phyloP scores from a whole-genome alignment of 2,113 vertebrate species.

The Toxotes jaculatrix region DNA sequence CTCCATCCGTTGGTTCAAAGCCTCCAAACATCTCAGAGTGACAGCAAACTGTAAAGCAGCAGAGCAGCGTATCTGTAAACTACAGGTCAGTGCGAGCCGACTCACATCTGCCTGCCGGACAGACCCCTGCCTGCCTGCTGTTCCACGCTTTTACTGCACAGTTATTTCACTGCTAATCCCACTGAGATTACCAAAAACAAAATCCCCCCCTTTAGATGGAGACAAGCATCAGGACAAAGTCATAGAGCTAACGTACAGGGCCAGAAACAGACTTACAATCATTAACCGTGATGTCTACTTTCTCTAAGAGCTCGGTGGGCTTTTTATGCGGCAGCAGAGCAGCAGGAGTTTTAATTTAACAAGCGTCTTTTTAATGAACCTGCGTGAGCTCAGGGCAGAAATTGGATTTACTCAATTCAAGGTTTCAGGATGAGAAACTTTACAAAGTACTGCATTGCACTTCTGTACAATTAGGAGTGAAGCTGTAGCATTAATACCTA shows the following conservation, averaged over 20 bases:
- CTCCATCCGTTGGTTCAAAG: conserved; percentile 33
- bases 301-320: conserved; percentile 24
- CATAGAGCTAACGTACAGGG: background rate
- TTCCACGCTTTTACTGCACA: conserved; percentile 22
- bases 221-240: background rate
- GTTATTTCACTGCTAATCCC: conserved; percentile 46
- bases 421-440: conserved; percentile 30
- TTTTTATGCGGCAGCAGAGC: conserved; percentile 23
- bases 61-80: background rate
- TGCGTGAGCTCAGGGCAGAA: conserved; percentile 44
- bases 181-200: conserved; percentile 20
- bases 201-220: background rate
- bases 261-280: background rate
- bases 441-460: conserved; percentile 7
- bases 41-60: conserved; percentile 19
- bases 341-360: conserved; percentile 54
- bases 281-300: background rate
- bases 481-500: background rate
- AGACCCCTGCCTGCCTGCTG: background rate
- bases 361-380: conserved; percentile 56
- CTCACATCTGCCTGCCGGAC: conserved; percentile 21
- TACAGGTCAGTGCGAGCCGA: background rate
- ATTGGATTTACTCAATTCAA: conserved; percentile 42
- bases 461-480: background rate
- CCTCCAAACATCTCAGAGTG: conserved; percentile 30